Base-by-base conservation (phyloP, 2,113 vertebrate genomes). In the Mus pahari region DNA sequence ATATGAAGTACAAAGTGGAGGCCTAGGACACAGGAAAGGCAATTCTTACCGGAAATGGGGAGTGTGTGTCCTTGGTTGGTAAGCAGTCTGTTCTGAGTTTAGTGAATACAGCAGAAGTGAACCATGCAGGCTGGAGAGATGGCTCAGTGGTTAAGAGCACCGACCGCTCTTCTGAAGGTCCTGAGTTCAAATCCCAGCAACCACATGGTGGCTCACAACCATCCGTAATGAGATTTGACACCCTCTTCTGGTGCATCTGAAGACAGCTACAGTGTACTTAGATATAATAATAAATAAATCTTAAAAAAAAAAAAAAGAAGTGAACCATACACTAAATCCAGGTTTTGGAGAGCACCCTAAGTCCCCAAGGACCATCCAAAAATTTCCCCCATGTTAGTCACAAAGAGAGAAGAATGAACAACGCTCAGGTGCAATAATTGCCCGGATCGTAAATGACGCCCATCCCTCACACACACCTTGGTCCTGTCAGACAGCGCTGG, bases 391-490 rank as follows among this genome's bases (percentile, higher is more conserved):
- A 4, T 13, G 53, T 50, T 81, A 39, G 73, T 22, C 42, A 88
- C 22, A 28, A 62, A 83, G 71, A 39, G 62, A 28, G 42, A 36
- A 36, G 79, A 14, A 4, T 1, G 4, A 13, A 2, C 5, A 60
- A 16, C 0, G 60, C 12, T 62, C 60, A 5, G 0, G 13, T 5
- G 22, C 3, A 45, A 24, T 26, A 2, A 36, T 11, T 14, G 22
- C 50, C 7, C 58, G 2, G 7, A 58, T 31, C 94, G 62, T n/a
- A 74, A 58, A 42, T 8, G 71, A 58, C 33, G 5, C 24, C 58
- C 17, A 16, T 50, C 60, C 1, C 28, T 36, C 64, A 45, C 48
- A 48, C 1, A n/a, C 17, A 12, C 13, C 1, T 5, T 1, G 24
- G 24, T 58, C 73, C 68, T 14, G n/a, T 73, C 55, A 71, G 0